Evolutionary conservation across 2,888 invertebrate species (phyloP).

Genomic region (Ophion slaviceki): DNA sequence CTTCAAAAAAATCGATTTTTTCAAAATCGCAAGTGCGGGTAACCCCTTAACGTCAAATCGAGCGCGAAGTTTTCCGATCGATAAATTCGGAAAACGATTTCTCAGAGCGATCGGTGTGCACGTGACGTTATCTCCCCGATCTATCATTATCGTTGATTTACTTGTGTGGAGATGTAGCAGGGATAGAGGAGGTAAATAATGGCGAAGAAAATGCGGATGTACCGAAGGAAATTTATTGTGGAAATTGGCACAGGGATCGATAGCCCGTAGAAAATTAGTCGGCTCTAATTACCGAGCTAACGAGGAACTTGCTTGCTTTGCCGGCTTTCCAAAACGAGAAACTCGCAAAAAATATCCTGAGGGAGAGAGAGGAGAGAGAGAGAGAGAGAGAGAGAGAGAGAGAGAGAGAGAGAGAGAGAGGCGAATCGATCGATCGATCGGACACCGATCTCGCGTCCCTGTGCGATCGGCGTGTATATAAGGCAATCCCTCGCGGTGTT

Average conservation of each 20-base stretch:
- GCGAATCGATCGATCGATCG: conserved; percentile 49
- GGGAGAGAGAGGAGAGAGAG: conserved; percentile 30
- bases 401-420: conserved; percentile 21
- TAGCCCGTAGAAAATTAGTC: conserved; percentile 66
- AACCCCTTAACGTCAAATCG: no score
- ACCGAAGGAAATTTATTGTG: no score
- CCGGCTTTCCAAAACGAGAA: conserved; percentile 58
- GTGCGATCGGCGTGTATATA: conserved; percentile 49
- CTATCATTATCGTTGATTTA: no score
- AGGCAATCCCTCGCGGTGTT: conserved; percentile 56
- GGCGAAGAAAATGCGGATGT: no score
- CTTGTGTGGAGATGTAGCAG: no score
- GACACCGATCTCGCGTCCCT: conserved; percentile 20
- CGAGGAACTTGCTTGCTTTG: conserved; percentile 61
- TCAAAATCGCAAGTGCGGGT: no score
- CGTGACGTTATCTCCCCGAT: no score
- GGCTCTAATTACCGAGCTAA: conserved; percentile 69
- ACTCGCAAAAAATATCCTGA: neutral
- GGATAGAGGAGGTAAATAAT: no score
- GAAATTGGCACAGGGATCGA: neutral
- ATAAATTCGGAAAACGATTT: no score
- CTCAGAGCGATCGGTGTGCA: no score
- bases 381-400: conserved; percentile 23
- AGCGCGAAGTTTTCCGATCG: no score
- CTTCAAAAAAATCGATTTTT: no score